Conservation (phyloP, 2,113 vertebrate species). For the Chinchilla lanigera region DNA sequence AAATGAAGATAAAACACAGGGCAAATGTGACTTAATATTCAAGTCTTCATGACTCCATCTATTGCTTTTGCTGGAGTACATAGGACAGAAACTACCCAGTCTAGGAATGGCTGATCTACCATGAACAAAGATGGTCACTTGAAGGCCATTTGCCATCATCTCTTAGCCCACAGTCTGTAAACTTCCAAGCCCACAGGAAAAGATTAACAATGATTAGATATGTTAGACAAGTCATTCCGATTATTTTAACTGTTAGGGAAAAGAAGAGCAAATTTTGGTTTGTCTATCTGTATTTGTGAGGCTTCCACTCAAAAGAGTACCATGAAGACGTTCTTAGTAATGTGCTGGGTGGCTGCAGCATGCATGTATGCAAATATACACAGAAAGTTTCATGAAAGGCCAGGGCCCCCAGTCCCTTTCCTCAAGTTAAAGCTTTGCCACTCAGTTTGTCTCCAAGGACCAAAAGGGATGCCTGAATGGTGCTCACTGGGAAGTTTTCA, state of each 20-base stretch:
- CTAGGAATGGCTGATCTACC: not conserved
- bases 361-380: not conserved
- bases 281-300: not conserved
- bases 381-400: not conserved
- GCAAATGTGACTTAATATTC: not conserved
- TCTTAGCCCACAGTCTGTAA: not conserved
- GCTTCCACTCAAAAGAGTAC: not conserved
- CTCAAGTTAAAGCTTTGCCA: not conserved
- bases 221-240: not conserved
- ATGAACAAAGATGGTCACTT: not conserved
- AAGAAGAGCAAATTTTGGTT: not conserved
- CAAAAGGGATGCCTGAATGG: not conserved
- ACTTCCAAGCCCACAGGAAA: not conserved
- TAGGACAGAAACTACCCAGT: not conserved
- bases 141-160: not conserved
- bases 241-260: not conserved
- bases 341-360: too few species aligned
- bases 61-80: not conserved
- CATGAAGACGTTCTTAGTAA: not conserved
- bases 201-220: not conserved
- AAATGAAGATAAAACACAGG: not conserved
- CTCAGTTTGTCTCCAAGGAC: not conserved
- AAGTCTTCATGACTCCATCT: not conserved
- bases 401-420: not conserved
- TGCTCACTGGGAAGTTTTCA: not conserved